Percentiles rank a stretch among this genome's conserved stretches.
phyloP scores from a whole-genome alignment of 2,113 vertebrate species.

The Laterallus jamaicensis region DNA sequence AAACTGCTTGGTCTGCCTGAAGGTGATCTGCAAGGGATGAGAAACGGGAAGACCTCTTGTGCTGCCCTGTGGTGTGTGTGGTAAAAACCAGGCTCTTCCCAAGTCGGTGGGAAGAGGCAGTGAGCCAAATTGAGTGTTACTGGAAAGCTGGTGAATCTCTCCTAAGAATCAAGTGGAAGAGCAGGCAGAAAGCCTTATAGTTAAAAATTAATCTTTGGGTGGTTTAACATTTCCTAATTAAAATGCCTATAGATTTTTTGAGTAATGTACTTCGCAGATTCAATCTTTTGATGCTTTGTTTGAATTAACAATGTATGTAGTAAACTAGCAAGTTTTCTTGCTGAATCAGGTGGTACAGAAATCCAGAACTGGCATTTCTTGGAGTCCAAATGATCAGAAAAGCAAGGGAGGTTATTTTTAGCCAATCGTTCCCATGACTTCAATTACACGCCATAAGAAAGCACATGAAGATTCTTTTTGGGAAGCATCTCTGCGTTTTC shows the following conservation, averaged over 20 bases:
- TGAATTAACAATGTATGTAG: background rate
- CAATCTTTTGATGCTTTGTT: background rate
- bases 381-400: background rate
- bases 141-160: background rate
- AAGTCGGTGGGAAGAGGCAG: background rate
- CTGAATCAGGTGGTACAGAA: background rate
- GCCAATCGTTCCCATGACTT: background rate
- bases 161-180: background rate
- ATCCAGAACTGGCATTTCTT: background rate
- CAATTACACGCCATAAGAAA: background rate
- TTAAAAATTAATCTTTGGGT: background rate
- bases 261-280: background rate
- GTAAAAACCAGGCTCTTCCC: background rate
- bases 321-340: background rate
- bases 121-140: background rate
- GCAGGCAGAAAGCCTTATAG: background rate
- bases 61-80: background rate
- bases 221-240: background rate
- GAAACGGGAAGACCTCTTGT: background rate
- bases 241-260: background rate
- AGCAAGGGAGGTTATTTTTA: background rate
- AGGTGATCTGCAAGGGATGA: background rate
- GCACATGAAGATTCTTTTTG: background rate
- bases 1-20: background rate
- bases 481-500: background rate